Evolutionary conservation across 2,888 invertebrate species (phyloP).

Genomic region (Diadegma fenestrale): DNA sequence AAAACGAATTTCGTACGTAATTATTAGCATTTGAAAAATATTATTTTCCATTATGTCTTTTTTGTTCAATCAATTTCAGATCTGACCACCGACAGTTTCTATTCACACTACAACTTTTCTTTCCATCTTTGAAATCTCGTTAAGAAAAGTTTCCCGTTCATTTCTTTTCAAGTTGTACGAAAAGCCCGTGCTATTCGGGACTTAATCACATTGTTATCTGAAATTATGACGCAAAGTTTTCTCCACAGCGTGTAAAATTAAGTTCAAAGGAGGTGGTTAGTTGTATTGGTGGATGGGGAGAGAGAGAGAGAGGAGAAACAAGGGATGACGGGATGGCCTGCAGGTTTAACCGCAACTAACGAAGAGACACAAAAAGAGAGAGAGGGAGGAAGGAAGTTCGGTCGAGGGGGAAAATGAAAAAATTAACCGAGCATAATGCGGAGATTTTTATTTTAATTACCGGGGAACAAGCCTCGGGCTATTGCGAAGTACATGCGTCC

Average conservation of each 20-base stretch:
- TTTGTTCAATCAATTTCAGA: neutral
- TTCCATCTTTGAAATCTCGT: constrained; percentile 29
- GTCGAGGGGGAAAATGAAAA: constrained; percentile 14
- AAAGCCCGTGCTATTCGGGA: constrained; percentile 31
- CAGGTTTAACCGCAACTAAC: constrained; percentile 41
- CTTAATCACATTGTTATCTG: constrained; percentile 59
- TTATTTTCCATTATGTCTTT: neutral
- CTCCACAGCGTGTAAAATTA: constrained; percentile 27
- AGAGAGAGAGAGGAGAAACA: neutral
- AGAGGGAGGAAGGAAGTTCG: neutral
- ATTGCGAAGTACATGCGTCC: constrained; percentile 18
- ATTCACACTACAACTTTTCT: constrained; percentile 3
- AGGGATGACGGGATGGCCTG: constrained; percentile 23
- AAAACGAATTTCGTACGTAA: neutral
- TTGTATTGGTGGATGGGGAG: neutral
- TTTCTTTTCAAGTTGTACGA: constrained; percentile 3
- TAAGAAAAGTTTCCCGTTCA: constrained; percentile 40
- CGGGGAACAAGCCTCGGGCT: constrained; percentile 26
- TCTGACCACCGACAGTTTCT: constrained; percentile 3
- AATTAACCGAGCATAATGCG: constrained; percentile 41
- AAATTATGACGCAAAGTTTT: constrained; percentile 61
- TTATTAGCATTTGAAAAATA: neutral
- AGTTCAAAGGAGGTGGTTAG: constrained; percentile 37
- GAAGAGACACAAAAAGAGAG: neutral
- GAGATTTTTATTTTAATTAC: constrained; percentile 57